These are phyloP conservation scores for Acestrorhynchus altus DNA, from an alignment of 2,797 vertebrate genomes.

Conservation along the genomic window DNA sequence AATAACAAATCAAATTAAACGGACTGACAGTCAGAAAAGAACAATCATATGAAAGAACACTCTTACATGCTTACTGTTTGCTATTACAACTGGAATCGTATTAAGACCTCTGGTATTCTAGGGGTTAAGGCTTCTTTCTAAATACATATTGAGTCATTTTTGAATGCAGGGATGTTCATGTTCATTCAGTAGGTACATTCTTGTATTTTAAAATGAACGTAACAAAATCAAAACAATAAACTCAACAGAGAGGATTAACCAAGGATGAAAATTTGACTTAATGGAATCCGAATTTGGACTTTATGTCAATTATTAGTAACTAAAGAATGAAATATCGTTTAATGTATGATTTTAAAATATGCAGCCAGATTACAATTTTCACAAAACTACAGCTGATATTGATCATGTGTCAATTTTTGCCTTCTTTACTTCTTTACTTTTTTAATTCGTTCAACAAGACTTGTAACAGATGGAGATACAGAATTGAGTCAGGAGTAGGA, in stretches of 20 bases:
- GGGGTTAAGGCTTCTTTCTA: conserved; percentile 44
- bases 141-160: conserved; percentile 10
- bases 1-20: neutral
- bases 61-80: conserved; percentile 13
- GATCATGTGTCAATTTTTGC: no score
- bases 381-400: neutral
- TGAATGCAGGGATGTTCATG: neutral
- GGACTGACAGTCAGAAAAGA: conserved; percentile 7
- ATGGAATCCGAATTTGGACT: neutral
- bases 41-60: conserved; percentile 17
- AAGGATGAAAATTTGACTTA: no score
- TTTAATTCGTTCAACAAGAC: neutral
- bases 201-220: conserved; percentile 4
- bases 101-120: conserved; percentile 49
- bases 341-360: neutral
- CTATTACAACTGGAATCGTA: conserved; percentile 2
- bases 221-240: no score
- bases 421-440: neutral
- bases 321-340: no score
- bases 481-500: neutral
- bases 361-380: no score
- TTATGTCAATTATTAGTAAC: no score
- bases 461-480: neutral
- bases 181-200: conserved; percentile 33
- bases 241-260: neutral